A percentile compares a stretch with the other conserved stretches of the same genome.
These are phyloP conservation scores for Ferrisia virgata DNA, from an alignment of 2,888 invertebrate genomes.

Conservation along the genomic window DNA sequence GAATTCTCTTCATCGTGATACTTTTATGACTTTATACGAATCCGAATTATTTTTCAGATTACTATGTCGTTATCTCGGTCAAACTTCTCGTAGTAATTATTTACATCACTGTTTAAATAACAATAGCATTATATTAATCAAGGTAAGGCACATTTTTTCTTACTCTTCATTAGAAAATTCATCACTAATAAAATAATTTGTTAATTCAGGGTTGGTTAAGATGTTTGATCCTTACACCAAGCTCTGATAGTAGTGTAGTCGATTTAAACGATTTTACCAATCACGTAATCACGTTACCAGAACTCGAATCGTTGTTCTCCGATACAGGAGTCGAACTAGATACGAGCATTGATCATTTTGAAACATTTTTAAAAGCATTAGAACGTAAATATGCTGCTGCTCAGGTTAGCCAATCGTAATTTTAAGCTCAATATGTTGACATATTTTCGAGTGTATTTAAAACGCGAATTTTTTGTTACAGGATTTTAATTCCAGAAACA, in stretches of 20 bases:
- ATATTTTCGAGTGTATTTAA: neutral
- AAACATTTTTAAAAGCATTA: constrained; percentile 20
- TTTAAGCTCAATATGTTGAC: neutral
- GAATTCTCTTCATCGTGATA: neutral
- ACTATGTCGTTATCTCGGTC: constrained; percentile 46
- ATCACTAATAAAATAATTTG: neutral
- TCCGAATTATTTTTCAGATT: constrained; percentile 47
- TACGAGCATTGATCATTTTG: neutral
- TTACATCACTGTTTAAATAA: constrained; percentile 25
- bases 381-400: neutral
- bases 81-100: neutral
- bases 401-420: neutral
- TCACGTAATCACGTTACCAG: constrained; percentile 40
- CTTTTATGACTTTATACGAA: no score
- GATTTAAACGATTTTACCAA: constrained; percentile 48
- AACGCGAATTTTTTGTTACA: constrained; percentile 47
- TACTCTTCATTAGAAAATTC: no score
- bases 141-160: neutral
- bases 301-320: constrained; percentile 24
- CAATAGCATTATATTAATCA: constrained; percentile 30
- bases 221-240: constrained; percentile 47
- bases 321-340: constrained; percentile 2
- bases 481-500: constrained; percentile 50
- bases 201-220: constrained; percentile 48
- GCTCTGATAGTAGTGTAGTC: constrained; percentile 37